Percentiles rank a stretch among this genome's conserved stretches.
These are phyloP conservation scores for Pelodiscus sinensis DNA, from an alignment of 2,113 vertebrate species.

Conservation along the genomic window DNA sequence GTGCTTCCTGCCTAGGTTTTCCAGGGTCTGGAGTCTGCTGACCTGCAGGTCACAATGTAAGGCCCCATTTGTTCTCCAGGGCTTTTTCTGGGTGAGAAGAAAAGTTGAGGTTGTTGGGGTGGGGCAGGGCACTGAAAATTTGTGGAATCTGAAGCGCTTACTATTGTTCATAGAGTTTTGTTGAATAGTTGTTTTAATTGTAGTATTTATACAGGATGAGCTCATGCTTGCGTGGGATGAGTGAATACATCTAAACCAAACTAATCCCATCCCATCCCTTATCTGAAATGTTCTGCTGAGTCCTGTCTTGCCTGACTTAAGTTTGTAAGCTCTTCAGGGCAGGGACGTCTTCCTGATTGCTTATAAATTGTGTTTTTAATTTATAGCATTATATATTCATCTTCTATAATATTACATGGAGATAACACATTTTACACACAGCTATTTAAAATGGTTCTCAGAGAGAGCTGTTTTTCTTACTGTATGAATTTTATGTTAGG, in stretches of 20 bases:
- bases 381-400: neutral
- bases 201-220: neutral
- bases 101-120: neutral
- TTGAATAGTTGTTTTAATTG: neutral
- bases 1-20: neutral
- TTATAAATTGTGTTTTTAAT: neutral
- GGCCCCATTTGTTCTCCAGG: neutral
- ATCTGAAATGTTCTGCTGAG: neutral
- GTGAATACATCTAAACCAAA: neutral
- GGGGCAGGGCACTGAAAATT: neutral
- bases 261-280: neutral
- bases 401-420: neutral
- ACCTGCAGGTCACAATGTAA: neutral
- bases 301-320: neutral
- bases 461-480: neutral
- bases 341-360: neutral
- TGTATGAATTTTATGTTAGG: neutral
- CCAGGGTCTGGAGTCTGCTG: neutral
- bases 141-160: neutral
- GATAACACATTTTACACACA: neutral
- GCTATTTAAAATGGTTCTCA: neutral
- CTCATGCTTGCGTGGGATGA: neutral
- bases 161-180: neutral
- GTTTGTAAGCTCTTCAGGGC: slow-evolving; percentile 10
- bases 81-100: neutral